phyloP scores from a whole-genome alignment of 2,797 vertebrate species.

The Pangasius macronema region DNA sequence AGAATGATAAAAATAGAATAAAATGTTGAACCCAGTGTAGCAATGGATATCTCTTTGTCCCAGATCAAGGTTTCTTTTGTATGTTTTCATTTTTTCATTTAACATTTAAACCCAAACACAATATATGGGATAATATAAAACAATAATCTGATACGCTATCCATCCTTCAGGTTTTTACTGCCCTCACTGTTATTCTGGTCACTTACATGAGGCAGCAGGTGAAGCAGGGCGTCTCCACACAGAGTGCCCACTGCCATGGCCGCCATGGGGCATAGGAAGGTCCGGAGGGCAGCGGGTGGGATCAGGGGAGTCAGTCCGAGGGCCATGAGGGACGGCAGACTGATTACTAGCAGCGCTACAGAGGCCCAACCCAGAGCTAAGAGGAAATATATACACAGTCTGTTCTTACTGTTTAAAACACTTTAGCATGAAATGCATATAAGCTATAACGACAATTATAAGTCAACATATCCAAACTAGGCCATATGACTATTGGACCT shows the following conservation, averaged over 20 bases:
- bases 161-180: not conserved
- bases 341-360: conserved; percentile 74
- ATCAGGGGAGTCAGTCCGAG: conserved; percentile 70
- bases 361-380: conserved; percentile 76
- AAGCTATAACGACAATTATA: not conserved
- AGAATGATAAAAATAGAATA: not conserved
- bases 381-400: not conserved
- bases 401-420: not conserved
- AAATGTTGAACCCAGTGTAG: not conserved
- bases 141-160: not conserved
- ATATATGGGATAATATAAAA: too few species aligned
- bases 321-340: conserved; percentile 74
- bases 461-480: not conserved
- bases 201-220: conserved; percentile 83
- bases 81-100: not conserved
- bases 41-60: not conserved
- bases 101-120: not conserved
- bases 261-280: conserved; percentile 77
- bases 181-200: not conserved
- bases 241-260: conserved; percentile 82
- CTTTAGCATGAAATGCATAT: not conserved
- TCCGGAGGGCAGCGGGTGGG: conserved; percentile 59
- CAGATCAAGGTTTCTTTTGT: not conserved
- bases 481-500: not conserved
- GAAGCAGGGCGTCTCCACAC: conserved; percentile 82